Evolutionary conservation across 2,113 vertebrate genomes (phyloP).

Genomic region (Petaurus breviceps): DNA sequence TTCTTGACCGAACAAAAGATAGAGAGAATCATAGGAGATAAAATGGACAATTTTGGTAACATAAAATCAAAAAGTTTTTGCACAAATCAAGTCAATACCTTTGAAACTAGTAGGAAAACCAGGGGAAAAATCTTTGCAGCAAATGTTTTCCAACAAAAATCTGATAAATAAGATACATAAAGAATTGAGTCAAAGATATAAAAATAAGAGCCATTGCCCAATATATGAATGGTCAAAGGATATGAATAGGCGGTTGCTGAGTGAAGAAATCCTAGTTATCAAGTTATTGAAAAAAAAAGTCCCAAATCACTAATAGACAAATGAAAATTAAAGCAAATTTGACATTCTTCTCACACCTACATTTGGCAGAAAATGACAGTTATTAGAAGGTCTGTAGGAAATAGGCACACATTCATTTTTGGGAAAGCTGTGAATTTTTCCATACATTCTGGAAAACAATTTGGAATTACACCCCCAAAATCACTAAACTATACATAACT

Average conservation of each 20-base stretch:
- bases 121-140: not conserved
- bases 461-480: not conserved
- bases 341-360: not conserved
- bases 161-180: not conserved
- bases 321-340: not conserved
- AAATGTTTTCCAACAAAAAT: not conserved
- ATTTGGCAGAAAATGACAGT: not conserved
- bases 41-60: not conserved
- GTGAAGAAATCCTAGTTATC: not conserved
- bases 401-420: not conserved
- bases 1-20: not conserved
- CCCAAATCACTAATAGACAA: not conserved
- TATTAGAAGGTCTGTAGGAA: not conserved
- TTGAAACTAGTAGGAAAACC: not conserved
- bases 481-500: not conserved
- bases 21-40: not conserved
- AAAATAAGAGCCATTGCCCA: not conserved
- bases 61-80: not conserved
- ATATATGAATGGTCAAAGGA: not conserved
- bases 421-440: not conserved
- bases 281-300: not conserved
- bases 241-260: not conserved
- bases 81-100: not conserved
- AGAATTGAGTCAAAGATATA: not conserved
- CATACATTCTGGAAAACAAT: not conserved